A percentile compares a stretch with the other conserved stretches of the same genome.
Evolutionary conservation across 2,797 vertebrate genomes (phyloP).

Genomic region (Pogonophryne albipinna): DNA sequence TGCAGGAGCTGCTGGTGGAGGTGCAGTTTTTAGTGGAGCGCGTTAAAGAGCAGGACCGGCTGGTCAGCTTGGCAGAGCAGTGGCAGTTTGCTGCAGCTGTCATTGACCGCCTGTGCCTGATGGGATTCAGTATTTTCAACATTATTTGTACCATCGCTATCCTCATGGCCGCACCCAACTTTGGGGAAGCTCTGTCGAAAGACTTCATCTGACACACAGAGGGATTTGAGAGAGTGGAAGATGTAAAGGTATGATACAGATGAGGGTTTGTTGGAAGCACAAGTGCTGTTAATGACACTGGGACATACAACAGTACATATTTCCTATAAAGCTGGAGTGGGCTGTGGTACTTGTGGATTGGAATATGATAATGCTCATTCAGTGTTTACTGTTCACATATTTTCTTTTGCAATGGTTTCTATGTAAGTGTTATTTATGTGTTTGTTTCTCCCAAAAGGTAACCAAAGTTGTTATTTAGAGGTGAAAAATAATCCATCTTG

Average conservation of each 20-base stretch:
- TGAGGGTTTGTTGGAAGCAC: constrained; percentile 53
- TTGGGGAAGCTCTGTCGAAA: constrained; percentile 88
- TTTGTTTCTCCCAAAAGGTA: background rate
- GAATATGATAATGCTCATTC: constrained; percentile 16
- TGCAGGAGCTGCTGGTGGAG: constrained; percentile 85
- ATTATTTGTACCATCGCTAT: constrained; percentile 89
- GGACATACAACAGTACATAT: constrained; percentile 29
- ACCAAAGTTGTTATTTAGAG: no score
- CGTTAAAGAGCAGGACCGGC: constrained; percentile 85
- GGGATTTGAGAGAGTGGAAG: background rate
- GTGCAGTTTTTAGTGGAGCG: constrained; percentile 85
- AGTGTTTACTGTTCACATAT: background rate
- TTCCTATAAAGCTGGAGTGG: constrained; percentile 6
- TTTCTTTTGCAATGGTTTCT: background rate
- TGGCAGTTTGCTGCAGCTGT: constrained; percentile 90
- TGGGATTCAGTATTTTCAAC: constrained; percentile 89
- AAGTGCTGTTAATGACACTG: constrained; percentile 43
- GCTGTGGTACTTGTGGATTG: background rate
- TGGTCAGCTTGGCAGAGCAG: constrained; percentile 81
- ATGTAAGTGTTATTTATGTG: background rate
- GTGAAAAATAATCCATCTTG: no score
- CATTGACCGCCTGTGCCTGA: constrained; percentile 87
- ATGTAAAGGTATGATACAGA: constrained; percentile 2
- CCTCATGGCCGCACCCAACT: constrained; percentile 90
- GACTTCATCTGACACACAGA: constrained; percentile 85